Evolutionary conservation across 1,140 invertebrate species (phyloP).

Genomic region (Saccostrea glomerata): DNA sequence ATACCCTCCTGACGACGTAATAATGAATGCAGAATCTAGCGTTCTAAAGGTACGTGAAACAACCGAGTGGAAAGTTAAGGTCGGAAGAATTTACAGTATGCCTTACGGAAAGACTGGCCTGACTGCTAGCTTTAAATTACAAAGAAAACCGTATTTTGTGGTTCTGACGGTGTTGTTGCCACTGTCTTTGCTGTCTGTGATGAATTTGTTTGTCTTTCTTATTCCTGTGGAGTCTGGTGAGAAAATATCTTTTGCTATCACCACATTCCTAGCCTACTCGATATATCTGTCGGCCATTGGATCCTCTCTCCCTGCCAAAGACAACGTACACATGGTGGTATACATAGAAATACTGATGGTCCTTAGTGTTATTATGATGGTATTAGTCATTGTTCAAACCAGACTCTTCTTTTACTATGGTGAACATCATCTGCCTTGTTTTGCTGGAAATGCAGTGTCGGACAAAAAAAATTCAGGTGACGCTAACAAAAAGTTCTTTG

Average conservation of each 20-base stretch:
- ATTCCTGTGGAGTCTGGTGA: constrained; percentile 60
- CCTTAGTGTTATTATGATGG: neutral
- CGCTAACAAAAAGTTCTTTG: neutral
- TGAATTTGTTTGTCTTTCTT: constrained; percentile 57
- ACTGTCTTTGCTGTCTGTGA: constrained; percentile 51
- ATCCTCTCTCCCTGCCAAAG: neutral
- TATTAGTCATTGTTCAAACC: neutral
- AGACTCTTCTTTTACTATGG: neutral
- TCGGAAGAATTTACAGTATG: neutral
- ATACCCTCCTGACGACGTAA: neutral
- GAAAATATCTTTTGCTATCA: constrained; percentile 59
- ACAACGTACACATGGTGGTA: neutral
- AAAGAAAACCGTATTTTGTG: constrained; percentile 47
- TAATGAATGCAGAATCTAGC: neutral
- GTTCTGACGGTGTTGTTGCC: constrained; percentile 56
- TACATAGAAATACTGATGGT: constrained; percentile 15
- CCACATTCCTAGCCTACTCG: constrained; percentile 54
- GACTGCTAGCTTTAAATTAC: neutral
- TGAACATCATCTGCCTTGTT: neutral
- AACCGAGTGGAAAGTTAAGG: neutral
- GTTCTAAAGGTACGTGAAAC: neutral
- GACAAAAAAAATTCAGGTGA: neutral
- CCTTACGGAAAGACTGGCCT: neutral
- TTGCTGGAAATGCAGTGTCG: neutral
- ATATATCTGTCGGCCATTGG: constrained; percentile 48